phyloP scores from a whole-genome alignment of 2,797 vertebrate genomes.

The Alauda arvensis region DNA sequence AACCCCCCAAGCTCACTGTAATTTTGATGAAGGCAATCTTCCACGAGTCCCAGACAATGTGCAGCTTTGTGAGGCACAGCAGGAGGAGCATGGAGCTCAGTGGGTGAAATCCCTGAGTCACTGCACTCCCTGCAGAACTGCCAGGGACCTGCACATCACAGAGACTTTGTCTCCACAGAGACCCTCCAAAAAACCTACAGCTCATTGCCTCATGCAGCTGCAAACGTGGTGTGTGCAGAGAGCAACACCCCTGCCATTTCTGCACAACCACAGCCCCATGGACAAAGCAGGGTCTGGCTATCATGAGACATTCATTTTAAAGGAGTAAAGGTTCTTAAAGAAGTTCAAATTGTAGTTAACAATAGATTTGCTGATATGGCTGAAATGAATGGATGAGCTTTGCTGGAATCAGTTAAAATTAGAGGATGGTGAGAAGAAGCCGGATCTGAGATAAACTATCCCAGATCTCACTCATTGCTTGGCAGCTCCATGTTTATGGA shows the following conservation, averaged over 20 bases:
- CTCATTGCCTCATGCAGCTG: background rate
- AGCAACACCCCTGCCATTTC: background rate
- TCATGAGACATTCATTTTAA: no score
- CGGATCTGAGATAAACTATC: no score
- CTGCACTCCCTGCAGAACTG: background rate
- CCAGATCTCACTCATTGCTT: no score
- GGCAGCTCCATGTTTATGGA: no score
- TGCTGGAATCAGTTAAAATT: no score
- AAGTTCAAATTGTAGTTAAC: no score
- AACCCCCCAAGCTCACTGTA: background rate
- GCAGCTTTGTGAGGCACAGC: slow-evolving; percentile 9
- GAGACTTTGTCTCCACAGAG: background rate
- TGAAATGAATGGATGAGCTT: no score
- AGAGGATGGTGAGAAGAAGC: no score
- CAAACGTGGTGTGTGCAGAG: background rate
- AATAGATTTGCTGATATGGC: no score
- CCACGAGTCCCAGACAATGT: background rate
- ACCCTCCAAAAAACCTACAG: background rate
- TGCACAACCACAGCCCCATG: accelerated
- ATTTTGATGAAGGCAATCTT: slow-evolving; percentile 42
- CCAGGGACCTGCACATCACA: background rate
- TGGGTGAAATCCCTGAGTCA: background rate
- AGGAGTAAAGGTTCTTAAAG: no score
- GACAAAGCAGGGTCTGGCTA: background rate
- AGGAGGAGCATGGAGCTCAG: slow-evolving; percentile 26